Evolutionary conservation across 2,888 invertebrate species (phyloP).

Genomic region (Arctia plantaginis): DNA sequence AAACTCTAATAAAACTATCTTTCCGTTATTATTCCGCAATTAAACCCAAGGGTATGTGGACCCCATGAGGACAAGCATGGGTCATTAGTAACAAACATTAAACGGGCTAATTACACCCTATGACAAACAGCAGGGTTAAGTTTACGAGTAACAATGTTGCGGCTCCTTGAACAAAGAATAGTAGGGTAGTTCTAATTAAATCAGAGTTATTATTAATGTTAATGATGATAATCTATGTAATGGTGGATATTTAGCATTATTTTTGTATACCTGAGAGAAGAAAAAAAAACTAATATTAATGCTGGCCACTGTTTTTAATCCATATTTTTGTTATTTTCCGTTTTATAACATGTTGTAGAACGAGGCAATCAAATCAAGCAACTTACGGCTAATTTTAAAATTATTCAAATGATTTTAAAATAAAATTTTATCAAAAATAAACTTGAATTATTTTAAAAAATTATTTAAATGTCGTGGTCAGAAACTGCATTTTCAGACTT

Average conservation of each 20-base stretch:
- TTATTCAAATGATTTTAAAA: neutral
- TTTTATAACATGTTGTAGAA: neutral
- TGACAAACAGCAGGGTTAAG: constrained; percentile 35
- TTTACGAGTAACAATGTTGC: constrained; percentile 25
- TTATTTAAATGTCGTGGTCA: neutral
- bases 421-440: neutral
- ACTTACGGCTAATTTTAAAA: neutral
- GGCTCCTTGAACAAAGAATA: constrained; percentile 23
- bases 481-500: neutral
- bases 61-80: constrained; percentile 22
- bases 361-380: neutral
- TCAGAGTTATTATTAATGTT: constrained; percentile 10
- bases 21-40: neutral
- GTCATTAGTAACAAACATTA: constrained; percentile 44
- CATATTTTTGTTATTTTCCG: neutral
- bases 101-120: constrained; percentile 39
- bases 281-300: neutral
- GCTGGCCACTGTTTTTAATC: neutral
- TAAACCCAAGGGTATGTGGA: constrained; percentile 9
- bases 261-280: neutral
- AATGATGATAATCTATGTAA: neutral
- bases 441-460: neutral
- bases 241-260: neutral
- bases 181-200: constrained; percentile 28
- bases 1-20: neutral